A percentile compares a stretch with the other conserved stretches of the same genome.
Conservation (phyloP, 2,113 vertebrate genomes). For the Corythoichthys intestinalis region DNA sequence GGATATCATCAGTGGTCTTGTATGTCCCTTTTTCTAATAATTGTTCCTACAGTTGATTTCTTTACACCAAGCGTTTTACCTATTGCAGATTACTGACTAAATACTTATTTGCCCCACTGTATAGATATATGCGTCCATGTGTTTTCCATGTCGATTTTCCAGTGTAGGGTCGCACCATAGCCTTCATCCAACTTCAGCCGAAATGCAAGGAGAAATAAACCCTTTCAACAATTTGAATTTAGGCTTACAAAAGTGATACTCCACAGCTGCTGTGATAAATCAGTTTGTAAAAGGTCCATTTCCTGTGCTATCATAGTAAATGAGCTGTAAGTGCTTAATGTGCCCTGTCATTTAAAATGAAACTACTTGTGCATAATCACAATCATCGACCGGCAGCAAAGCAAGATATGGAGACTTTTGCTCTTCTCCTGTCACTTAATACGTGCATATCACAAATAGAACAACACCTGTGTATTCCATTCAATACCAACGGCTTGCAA, state of each 20-base stretch:
- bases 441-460: slow-evolving; percentile 47
- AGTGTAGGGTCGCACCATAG: no score
- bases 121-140: no score
- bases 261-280: slow-evolving; percentile 11
- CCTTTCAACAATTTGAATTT: slow-evolving; percentile 1
- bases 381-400: slow-evolving; percentile 44
- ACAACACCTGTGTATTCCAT: slow-evolving; percentile 36
- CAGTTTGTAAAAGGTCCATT: slow-evolving; percentile 21
- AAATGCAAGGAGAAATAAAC: no score
- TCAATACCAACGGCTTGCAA: slow-evolving; percentile 32
- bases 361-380: slow-evolving; percentile 53
- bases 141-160: no score
- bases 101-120: no score
- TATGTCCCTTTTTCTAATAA: no score
- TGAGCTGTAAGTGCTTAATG: slow-evolving; percentile 34
- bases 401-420: slow-evolving; percentile 33
- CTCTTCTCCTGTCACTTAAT: slow-evolving; percentile 47
- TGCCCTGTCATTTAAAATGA: slow-evolving; percentile 30
- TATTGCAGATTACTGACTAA: no score
- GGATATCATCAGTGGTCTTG: no score
- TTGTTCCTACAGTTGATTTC: no score
- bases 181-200: no score
- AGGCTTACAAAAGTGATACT: slow-evolving; percentile 7
- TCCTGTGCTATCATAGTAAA: slow-evolving; percentile 33
- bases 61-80: no score